Base-by-base conservation (phyloP, 2,888 invertebrate genomes). In the Orthosia gracilis region DNA sequence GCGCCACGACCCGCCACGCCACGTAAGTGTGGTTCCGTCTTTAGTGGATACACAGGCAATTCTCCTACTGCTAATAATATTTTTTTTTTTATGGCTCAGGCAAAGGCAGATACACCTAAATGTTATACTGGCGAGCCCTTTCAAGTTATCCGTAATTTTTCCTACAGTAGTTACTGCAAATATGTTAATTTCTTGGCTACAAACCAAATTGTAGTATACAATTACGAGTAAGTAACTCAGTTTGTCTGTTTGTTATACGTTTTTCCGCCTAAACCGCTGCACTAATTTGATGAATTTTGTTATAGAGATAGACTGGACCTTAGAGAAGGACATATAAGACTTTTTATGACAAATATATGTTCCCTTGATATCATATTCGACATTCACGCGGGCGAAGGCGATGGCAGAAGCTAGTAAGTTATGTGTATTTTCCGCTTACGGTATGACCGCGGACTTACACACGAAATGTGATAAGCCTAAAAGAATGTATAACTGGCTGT, bases 401-500 rank as follows among this genome's bases (percentile, higher is more conserved):
- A 12, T 23, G 23, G 23, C 7, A 23, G 55, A 55, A 15, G 7
- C 7, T 55, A 59, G 0, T 0, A 2, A n/a, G 40, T 59, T 15
- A 40, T 4, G 7, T 40, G 45, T 61, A 4, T 31, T 31, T 61
- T 63, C 69, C 85, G 86, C 85, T 80, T 45, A 31, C 80, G 7
- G 49, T 83, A 12, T 18, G 59, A 80, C 84, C 76, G 45, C 9
- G 23, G 70, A 26, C 55, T 23, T 61, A 73, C 68, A 69, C 68
- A 70, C 70, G 73, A 67, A 80, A 69, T 75, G 63, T 73, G 85
- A 80, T 85, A 85, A 84, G 73, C 64, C 52, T 12, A 55, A 79
- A 55, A 52, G 3, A 77, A 65, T 58, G 47, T 55, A 55, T 23
- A 9, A 40, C 40, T 40, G 7, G 9, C 9, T 9, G 40, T 40